Conservation (phyloP, 1,140 invertebrate genomes). For the Trichogramma pretiosum region DNA sequence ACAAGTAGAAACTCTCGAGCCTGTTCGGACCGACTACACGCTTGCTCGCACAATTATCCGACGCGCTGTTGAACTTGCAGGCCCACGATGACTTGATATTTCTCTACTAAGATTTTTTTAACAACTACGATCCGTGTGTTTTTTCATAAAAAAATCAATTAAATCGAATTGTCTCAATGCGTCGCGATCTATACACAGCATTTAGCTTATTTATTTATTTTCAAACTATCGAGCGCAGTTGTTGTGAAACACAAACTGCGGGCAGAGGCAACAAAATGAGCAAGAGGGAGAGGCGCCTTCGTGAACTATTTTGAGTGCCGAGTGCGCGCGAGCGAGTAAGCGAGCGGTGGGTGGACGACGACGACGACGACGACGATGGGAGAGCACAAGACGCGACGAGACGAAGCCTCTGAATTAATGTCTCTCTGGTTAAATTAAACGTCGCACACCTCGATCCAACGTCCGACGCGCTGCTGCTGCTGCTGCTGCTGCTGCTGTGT, state of each 20-base stretch:
- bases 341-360: slow-evolving; percentile 23
- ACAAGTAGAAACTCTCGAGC: slow-evolving; percentile 11
- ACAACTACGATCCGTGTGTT: too few species aligned
- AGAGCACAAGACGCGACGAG: not conserved
- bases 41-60: not conserved
- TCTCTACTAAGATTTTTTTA: too few species aligned
- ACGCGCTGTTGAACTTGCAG: too few species aligned
- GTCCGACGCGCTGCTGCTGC: not conserved
- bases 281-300: slow-evolving; percentile 15
- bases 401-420: slow-evolving; percentile 32
- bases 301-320: slow-evolving; percentile 39
- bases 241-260: slow-evolving; percentile 34
- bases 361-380: slow-evolving; percentile 1
- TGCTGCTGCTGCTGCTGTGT: too few species aligned
- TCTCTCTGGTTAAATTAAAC: slow-evolving; percentile 32
- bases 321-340: slow-evolving; percentile 21
- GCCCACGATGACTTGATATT: too few species aligned
- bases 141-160: too few species aligned
- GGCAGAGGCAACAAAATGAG: slow-evolving; percentile 16
- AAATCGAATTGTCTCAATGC: too few species aligned
- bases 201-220: too few species aligned
- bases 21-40: not conserved
- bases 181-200: too few species aligned
- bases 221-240: slow-evolving; percentile 11
- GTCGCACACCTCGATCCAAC: slow-evolving; percentile 16